phyloP scores from a whole-genome alignment of 2,797 vertebrate genomes.

The Serranus cabrilla region DNA sequence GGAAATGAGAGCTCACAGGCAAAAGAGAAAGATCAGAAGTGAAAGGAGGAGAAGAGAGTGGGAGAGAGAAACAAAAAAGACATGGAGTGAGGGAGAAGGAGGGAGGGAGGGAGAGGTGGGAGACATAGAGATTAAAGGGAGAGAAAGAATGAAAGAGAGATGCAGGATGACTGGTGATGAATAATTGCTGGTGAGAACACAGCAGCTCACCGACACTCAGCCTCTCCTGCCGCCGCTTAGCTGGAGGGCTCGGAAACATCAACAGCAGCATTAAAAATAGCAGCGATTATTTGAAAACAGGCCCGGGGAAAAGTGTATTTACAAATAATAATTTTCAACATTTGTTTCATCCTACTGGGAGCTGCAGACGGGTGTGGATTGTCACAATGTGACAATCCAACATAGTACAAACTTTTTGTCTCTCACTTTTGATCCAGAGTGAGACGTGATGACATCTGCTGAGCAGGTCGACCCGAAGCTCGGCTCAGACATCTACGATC shows the following conservation, averaged over 20 bases:
- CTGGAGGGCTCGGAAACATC: conserved; percentile 60
- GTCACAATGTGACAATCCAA: conserved; percentile 13
- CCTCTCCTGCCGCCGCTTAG: conserved; percentile 48
- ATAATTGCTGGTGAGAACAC: conserved; percentile 63
- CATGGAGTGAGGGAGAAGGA: conserved; percentile 7
- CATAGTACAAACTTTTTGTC: neutral
- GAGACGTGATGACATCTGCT: neutral
- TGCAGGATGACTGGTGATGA: conserved; percentile 59
- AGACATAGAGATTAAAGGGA: conserved; percentile 54
- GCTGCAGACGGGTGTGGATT: neutral
- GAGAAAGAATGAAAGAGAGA: conserved; percentile 47
- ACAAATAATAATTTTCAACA: conserved; percentile 62
- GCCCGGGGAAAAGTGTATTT: conserved; percentile 44
- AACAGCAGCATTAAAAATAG: conserved; percentile 59
- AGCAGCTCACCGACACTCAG: conserved; percentile 52
- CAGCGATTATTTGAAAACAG: conserved; percentile 54
- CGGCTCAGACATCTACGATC: neutral
- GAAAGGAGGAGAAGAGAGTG: conserved; percentile 18
- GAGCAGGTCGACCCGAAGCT: neutral
- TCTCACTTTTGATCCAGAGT: conserved; percentile 27
- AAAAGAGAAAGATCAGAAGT: conserved; percentile 8
- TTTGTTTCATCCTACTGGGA: conserved; percentile 52
- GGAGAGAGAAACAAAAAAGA: conserved; percentile 38
- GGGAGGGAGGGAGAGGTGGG: conserved; percentile 22
- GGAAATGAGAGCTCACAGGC: conserved; percentile 11